Base-by-base conservation (phyloP, 2,113 vertebrate species). In the Aspiorhynchus laticeps region DNA sequence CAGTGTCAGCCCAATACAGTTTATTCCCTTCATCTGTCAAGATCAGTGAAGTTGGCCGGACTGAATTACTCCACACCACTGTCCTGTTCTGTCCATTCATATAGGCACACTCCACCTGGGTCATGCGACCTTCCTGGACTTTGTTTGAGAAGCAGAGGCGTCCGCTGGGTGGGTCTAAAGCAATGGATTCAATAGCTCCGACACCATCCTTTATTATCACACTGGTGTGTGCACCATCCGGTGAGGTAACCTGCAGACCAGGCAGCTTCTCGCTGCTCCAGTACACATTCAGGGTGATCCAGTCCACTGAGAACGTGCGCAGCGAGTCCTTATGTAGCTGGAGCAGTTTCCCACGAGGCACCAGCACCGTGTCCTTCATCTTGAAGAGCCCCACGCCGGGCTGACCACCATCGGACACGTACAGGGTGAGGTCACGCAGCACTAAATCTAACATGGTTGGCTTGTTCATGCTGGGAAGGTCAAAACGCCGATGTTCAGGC, bases 1-100 rank as follows among this genome's bases (percentile, higher is more conserved):
- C 92, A 0, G 71, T 89, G 53, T 99, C 96, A 76, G 96, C 96
- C 97, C 97, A 99, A 90, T 96, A 97, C 26, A 99, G 90, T 7
- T 84, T 91, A n/a, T 93, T 92, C 12, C 96, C 96, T 0, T 93
- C 89, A 69, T 81, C 89, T 0, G 93, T 94, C 28, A 98, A 96
- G 14, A 93, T 5, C 5, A 99, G 86, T 17, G 96, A 96, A 1
- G 90, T 75, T 0, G 97, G 96, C 59, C 90, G 80, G 15, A 90
- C 89, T 4, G 94, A 93, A 74, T 91, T 95, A 69, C 86, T 95
- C 97, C 96, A 97, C 53, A 98, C 83, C 0, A 79, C 87, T 14
- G 85, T 94, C 59, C 92, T 93, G 43, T 89, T 61, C 0, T 84
- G 88, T 36, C 97, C 97, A 0, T 97, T 96, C 97, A 98, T 98